Conservation (phyloP, 2,888 invertebrate genomes). For the Agonum fuliginosum region DNA sequence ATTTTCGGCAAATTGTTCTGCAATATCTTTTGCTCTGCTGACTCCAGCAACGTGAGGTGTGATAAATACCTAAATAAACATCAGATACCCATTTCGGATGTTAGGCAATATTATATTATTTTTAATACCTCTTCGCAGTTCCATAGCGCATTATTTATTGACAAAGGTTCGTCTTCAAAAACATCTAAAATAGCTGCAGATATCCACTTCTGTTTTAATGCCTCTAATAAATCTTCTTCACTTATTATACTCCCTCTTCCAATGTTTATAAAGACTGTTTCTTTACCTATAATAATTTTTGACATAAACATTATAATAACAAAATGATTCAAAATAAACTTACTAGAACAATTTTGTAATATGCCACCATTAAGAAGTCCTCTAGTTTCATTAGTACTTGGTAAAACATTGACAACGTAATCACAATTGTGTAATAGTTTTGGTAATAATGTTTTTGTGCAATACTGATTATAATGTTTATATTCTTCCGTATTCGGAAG, state of each 20-base stretch:
- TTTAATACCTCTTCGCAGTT: conserved; percentile 72
- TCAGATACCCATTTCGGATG: not conserved
- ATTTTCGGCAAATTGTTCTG: conserved; percentile 72
- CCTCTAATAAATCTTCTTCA: conserved; percentile 73
- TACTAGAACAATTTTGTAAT: conserved; percentile 72
- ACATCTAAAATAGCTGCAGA: conserved; percentile 77
- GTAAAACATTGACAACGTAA: conserved; percentile 76
- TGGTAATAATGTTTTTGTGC: conserved; percentile 67
- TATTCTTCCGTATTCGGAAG: conserved; percentile 56
- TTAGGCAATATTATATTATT: not conserved
- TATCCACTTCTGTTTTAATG: conserved; percentile 75
- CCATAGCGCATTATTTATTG: conserved; percentile 74
- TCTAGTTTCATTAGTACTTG: conserved; percentile 73
- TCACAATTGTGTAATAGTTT: conserved; percentile 73
- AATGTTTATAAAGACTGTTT: conserved; percentile 76
- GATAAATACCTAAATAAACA: conserved; percentile 70
- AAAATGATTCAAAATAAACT: conserved; percentile 13
- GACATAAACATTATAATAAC: not conserved
- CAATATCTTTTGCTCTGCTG: conserved; percentile 71
- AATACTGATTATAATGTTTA: conserved; percentile 66
- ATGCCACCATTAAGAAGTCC: conserved; percentile 73
- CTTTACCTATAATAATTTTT: conserved; percentile 65
- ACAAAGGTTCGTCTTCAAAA: conserved; percentile 75
- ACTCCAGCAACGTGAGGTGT: conserved; percentile 73
- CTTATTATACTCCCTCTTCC: conserved; percentile 76